phyloP scores from a whole-genome alignment of 2,888 invertebrate genomes.

The Branchinecta sandiegonensis region DNA sequence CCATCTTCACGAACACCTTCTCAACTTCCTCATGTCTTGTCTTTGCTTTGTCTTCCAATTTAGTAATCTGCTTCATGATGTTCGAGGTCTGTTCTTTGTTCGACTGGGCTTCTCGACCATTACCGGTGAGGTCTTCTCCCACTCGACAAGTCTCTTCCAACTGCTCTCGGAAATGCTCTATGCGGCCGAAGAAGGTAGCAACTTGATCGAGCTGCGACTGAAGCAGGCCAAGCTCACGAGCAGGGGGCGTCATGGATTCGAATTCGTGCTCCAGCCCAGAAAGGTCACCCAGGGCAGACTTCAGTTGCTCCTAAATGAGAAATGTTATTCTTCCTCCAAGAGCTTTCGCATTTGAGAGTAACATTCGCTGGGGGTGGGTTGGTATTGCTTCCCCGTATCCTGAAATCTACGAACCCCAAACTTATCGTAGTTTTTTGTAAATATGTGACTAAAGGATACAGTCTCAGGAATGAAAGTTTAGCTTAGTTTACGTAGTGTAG shows the following conservation, averaged over 20 bases:
- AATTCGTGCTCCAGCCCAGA: constrained; percentile 65
- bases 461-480: too few relatives aligned
- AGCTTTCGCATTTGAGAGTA: too few relatives aligned
- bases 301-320: constrained; percentile 78
- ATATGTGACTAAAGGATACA: too few relatives aligned
- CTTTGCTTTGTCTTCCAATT: constrained; percentile 63
- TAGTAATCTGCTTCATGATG: constrained; percentile 60
- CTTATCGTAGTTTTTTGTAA: too few relatives aligned
- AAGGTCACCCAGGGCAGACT: constrained; percentile 57
- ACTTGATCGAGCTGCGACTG: constrained; percentile 68
- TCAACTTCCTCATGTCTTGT: constrained; percentile 64
- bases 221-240: constrained; percentile 70
- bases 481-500: too few relatives aligned
- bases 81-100: constrained; percentile 59
- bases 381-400: too few relatives aligned
- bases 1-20: constrained; percentile 56
- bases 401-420: too few relatives aligned
- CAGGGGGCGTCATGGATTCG: constrained; percentile 69
- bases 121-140: constrained; percentile 66
- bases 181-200: constrained; percentile 33
- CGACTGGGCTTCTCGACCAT: constrained; percentile 64
- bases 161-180: constrained; percentile 34
- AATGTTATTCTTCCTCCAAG: too few relatives aligned
- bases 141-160: constrained; percentile 49
- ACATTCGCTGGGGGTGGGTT: too few relatives aligned